Base-by-base conservation (phyloP, 2,888 invertebrate genomes). In the Cephus nigrinus region DNA sequence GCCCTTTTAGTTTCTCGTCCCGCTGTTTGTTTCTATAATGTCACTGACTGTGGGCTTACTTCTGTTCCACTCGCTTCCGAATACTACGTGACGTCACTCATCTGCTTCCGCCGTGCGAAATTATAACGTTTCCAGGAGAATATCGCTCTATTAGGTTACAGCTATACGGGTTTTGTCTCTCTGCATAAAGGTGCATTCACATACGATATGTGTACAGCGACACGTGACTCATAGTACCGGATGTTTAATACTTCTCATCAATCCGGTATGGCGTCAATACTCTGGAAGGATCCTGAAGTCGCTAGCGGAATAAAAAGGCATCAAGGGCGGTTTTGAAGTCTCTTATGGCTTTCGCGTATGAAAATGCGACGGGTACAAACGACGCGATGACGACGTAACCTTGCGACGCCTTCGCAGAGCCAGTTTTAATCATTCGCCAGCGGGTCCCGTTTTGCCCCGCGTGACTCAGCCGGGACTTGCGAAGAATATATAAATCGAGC, bases 1-100 rank as follows among this genome's bases (percentile, higher is more conserved):
- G 80, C 77, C 80, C 80, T 83, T 83, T 83, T 79, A 79, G 76
- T 80, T 55, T 78, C 75, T 68, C 74, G 76, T 71, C 74, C 76
- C 71, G 55, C 55, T 79, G 83, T 82, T 82, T 83, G 80, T 83
- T 83, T 81, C 80, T 79, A 77, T 75, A 78, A 79, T 79, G 80
- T 81, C 78, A 82, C 36, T 68, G 32, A 69, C 72, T 75, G 75
- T 78, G 78, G 81, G 76, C 23, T 23, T 23, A 55, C 9, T 55
- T 23, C 55, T 15, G 9, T 55, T 55, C 23, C 55, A 55, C 55
- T 76, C 69, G 73, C 75, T 81, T 81, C 77, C 77, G 83, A 83
- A 82, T 84, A 81, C 80, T 79, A 78, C 82, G 79, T 81, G 82
- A 81, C 79, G 84, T 82, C 84, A 80, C 80, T 82, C 83, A 80